Conservation (phyloP, 1,140 invertebrate genomes). For the Littorina saxatilis region DNA sequence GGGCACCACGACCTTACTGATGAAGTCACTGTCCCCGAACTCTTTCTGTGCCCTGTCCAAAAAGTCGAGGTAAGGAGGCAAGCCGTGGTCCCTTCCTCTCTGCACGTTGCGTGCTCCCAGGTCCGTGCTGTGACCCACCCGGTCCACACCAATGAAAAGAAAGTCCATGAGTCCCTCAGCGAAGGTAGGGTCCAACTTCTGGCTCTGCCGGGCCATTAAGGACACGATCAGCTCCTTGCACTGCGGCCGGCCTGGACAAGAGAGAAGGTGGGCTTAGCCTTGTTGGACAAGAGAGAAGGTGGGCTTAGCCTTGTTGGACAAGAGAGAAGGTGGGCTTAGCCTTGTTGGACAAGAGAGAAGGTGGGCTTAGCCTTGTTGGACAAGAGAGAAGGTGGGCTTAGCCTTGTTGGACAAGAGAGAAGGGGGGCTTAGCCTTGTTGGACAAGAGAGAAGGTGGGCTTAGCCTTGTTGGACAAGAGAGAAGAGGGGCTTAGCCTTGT, state of each 20-base stretch:
- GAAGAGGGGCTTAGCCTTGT: too few species aligned
- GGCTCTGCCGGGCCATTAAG: neutral
- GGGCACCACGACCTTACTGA: neutral
- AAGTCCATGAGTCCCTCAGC: conserved; percentile 19
- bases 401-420: too few species aligned
- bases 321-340: too few species aligned
- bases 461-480: too few species aligned
- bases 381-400: too few species aligned
- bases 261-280: too few species aligned
- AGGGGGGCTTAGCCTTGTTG: too few species aligned
- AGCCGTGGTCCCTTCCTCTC: conserved; percentile 88
- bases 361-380: too few species aligned
- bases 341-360: too few species aligned
- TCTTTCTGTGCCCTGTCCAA: neutral
- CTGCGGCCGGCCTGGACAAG: neutral
- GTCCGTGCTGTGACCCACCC: conserved; percentile 41
- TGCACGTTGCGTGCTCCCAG: conserved; percentile 80
- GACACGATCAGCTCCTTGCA: neutral
- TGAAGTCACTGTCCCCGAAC: conserved; percentile 83
- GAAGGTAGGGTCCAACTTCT: conserved; percentile 7
- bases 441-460: too few species aligned
- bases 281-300: too few species aligned
- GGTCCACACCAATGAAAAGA: conserved; percentile 27
- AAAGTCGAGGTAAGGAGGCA: conserved; percentile 76
- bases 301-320: too few species aligned